Base-by-base conservation (phyloP, 2,888 invertebrate species). In the Rosalia funebris region DNA sequence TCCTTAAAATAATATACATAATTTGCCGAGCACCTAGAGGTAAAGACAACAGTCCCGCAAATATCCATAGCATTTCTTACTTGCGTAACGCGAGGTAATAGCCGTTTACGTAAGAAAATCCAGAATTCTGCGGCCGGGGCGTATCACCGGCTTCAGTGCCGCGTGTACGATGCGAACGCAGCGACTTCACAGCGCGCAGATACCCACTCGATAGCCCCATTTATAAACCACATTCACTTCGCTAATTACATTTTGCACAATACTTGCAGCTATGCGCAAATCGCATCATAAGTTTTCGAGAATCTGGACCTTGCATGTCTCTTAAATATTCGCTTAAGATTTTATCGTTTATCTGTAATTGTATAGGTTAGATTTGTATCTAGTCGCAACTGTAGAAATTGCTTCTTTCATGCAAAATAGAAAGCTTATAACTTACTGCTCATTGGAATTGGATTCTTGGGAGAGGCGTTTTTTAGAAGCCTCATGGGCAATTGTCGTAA, bases 181-280 rank as follows among this genome's bases (percentile, higher is more conserved):
- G 45, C 39, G 25, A 25, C 50, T 20, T n/a, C n/a, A n/a, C n/a
- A n/a, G n/a, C n/a, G 50, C 39, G 66, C 64, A 62, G 69, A 69
- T 71, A 72, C 71, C 70, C 70, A 71, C 72, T 70, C 71, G 72
- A 74, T 72, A 72, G 71, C 70, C 72, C 68, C 72, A 70, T 74
- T 72, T 74, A 72, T 72, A 74, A 74, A 70, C 68, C 70, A 71
- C 72, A 73, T 74, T 74, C 73, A 73, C 71, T 68, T 50, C 63
- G 64, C 73, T 73, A 73, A 74, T 74, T 74, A 70, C 74, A 60
- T 70, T 73, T 74, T 71, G 68, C 72, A 72, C 72, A 74, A 74
- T 73, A 71, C 71, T 65, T 54, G 65, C 67, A 70, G 64, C 66
- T 67, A 70, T 69, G 66, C 68, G 59, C 67, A 69, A 69, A 69